phyloP scores from a whole-genome alignment of 2,113 vertebrate genomes.

The Pachyramphus minor region DNA sequence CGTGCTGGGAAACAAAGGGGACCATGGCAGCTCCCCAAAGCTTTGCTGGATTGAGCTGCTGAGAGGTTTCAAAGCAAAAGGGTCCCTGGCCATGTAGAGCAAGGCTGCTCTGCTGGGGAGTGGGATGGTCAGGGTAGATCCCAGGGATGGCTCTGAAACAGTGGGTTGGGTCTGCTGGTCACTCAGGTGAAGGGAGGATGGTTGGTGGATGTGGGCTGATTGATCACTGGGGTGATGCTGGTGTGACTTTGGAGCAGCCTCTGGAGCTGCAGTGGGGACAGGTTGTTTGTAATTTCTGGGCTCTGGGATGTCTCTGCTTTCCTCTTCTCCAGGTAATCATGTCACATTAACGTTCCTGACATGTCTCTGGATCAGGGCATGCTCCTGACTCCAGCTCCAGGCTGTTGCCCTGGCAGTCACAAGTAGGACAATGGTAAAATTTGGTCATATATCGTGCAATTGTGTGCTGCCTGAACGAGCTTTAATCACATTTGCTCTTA shows the following conservation, averaged over 20 bases:
- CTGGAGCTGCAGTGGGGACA: not conserved
- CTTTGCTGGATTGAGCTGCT: not conserved
- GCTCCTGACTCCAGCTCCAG: not conserved
- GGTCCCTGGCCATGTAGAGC: not conserved
- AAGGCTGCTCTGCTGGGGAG: not conserved
- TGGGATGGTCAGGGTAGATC: not conserved
- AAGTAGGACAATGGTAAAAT: not conserved
- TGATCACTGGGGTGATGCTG: not conserved
- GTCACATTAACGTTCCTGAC: not conserved
- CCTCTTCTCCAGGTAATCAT: not conserved
- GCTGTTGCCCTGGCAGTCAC: not conserved
- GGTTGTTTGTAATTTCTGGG: not conserved
- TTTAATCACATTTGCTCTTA: not conserved
- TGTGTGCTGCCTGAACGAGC: not conserved
- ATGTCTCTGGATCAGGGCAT: fast-evolving
- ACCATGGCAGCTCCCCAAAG: fast-evolving
- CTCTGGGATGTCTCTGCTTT: not conserved
- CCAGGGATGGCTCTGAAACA: not conserved
- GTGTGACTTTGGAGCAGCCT: not conserved
- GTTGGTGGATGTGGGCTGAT: not conserved
- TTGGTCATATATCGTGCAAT: not conserved
- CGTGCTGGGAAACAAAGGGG: not conserved
- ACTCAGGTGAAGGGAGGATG: not conserved
- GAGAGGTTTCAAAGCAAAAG: not conserved
- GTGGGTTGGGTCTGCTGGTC: not conserved